phyloP scores from a whole-genome alignment of 2,888 invertebrate genomes.

The Drosophila rellima region DNA sequence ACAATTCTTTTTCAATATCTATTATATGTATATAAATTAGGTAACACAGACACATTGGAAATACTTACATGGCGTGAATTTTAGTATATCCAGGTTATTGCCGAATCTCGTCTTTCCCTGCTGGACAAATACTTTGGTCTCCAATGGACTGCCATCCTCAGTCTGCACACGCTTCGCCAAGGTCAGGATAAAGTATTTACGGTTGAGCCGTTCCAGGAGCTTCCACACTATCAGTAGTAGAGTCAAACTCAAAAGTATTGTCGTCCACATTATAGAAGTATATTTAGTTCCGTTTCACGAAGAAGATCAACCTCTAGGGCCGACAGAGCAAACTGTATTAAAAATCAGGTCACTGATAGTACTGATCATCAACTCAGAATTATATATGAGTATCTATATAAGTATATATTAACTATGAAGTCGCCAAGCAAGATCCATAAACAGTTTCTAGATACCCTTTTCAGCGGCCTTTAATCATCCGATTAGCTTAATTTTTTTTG shows the following conservation, averaged over 20 bases:
- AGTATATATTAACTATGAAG: too few species aligned
- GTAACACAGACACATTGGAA: fast-evolving
- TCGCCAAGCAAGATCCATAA: too few species aligned
- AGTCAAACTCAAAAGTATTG: constrained; percentile 20
- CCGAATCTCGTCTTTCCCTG: constrained; percentile 80
- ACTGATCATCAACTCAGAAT: neutral
- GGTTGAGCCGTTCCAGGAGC: constrained; percentile 55
- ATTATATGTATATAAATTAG: too few species aligned
- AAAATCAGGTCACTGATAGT: constrained; percentile 2
- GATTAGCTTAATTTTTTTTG: too few species aligned
- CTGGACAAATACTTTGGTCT: constrained; percentile 62
- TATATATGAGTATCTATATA: neutral
- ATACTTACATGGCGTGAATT: constrained; percentile 69
- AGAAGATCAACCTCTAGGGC: constrained; percentile 9
- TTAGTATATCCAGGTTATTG: constrained; percentile 79
- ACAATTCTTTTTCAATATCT: neutral
- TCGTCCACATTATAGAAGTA: constrained; percentile 24
- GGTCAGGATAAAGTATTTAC: constrained; percentile 71
- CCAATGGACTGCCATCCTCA: constrained; percentile 73
- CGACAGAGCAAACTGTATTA: constrained; percentile 1
- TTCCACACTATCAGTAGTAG: constrained; percentile 26
- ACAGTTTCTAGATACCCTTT: too few species aligned
- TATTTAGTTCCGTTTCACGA: constrained; percentile 3
- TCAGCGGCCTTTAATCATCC: too few species aligned
- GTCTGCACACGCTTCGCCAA: constrained; percentile 70